phyloP scores from a whole-genome alignment of 2,797 vertebrate species.

The Intellagama lesueurii region DNA sequence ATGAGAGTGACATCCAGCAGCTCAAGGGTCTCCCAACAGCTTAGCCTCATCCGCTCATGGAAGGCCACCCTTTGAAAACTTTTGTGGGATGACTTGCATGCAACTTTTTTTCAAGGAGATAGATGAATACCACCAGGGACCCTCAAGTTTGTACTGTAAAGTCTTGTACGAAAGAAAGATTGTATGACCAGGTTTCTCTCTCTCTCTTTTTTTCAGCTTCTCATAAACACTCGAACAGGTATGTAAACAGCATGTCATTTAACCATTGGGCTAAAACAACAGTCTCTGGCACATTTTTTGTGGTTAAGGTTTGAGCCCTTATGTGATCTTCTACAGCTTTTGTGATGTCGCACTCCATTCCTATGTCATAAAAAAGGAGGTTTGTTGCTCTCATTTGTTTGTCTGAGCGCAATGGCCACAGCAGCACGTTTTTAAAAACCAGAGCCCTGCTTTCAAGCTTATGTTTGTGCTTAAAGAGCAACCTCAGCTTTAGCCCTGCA shows the following conservation, averaged over 20 bases:
- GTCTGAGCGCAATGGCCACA: conserved; percentile 37
- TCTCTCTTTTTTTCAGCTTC: conserved; percentile 7
- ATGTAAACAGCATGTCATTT: neutral
- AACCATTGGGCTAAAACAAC: neutral
- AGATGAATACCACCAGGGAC: conserved; percentile 26
- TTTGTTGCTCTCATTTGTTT: conserved; percentile 30
- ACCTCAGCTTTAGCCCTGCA: conserved; percentile 62
- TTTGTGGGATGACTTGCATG: conserved; percentile 48
- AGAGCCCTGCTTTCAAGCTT: conserved; percentile 53
- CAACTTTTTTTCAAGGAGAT: conserved; percentile 29
- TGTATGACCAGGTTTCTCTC: neutral
- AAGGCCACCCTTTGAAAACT: conserved; percentile 35
- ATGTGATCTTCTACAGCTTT: conserved; percentile 27
- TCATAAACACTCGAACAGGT: conserved; percentile 42
- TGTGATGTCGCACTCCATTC: conserved; percentile 1
- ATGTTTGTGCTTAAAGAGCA: conserved; percentile 69
- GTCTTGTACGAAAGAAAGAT: conserved; percentile 41
- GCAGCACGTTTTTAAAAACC: conserved; percentile 40
- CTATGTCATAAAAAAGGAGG: conserved; percentile 1
- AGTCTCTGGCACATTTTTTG: neutral
- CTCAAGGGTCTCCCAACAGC: conserved; percentile 45
- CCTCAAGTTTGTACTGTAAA: conserved; percentile 45
- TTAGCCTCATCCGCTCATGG: conserved; percentile 34
- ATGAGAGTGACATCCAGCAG: conserved; percentile 46
- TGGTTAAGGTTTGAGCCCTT: conserved; percentile 29